phyloP scores from a whole-genome alignment of 1,140 invertebrate species.

The Agrypnia vestita region DNA sequence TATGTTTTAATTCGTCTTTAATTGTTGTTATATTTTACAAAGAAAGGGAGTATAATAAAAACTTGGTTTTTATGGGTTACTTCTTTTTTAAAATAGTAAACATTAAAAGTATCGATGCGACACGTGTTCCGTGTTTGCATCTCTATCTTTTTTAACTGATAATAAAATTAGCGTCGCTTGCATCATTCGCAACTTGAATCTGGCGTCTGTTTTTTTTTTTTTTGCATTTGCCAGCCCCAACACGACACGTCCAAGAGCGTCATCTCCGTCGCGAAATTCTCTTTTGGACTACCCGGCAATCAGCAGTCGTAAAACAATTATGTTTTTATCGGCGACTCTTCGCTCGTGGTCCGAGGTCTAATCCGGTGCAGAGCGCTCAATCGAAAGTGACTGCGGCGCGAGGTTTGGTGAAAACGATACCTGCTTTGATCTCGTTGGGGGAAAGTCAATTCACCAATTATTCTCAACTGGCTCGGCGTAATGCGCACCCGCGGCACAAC shows the following conservation, averaged over 20 bases:
- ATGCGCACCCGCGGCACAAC: background rate
- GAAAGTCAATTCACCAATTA: constrained; percentile 37
- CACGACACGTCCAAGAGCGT: background rate
- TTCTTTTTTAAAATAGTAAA: too few relatives aligned
- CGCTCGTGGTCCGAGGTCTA: background rate
- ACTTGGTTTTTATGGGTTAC: too few relatives aligned
- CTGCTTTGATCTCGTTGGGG: constrained; percentile 1
- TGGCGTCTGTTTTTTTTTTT: too few relatives aligned
- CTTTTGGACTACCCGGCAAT: background rate
- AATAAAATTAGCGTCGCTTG: too few relatives aligned
- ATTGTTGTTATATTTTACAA: too few relatives aligned
- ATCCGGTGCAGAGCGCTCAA: constrained; percentile 14
- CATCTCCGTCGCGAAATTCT: background rate
- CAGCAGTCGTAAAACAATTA: constrained; percentile 24
- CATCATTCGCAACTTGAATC: too few relatives aligned
- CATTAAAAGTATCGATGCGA: too few relatives aligned
- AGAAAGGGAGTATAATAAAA: too few relatives aligned
- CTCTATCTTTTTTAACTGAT: too few relatives aligned
- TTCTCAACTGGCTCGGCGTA: constrained; percentile 8
- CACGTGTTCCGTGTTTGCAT: too few relatives aligned
- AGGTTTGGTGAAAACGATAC: constrained; percentile 36
- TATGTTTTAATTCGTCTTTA: too few relatives aligned
- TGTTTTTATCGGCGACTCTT: constrained; percentile 12
- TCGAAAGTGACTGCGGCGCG: constrained; percentile 36
- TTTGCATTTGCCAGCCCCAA: too few relatives aligned